These are phyloP conservation scores for Nemotelus nigrinus DNA, from an alignment of 2,888 invertebrate genomes.

Conservation along the genomic window DNA sequence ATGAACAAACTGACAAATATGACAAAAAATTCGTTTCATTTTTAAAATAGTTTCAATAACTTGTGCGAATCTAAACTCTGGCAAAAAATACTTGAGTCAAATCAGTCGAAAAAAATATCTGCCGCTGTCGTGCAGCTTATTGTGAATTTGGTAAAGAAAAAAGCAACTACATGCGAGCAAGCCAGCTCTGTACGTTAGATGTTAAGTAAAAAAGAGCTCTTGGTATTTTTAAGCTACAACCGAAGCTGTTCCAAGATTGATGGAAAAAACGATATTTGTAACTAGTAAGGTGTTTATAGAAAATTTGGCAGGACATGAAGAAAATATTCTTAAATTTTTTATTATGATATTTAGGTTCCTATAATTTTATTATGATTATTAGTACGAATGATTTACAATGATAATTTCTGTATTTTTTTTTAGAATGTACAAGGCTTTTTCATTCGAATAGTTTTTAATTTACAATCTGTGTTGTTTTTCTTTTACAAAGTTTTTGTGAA, in stretches of 20 bases:
- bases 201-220: conserved; percentile 1
- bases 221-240: background rate
- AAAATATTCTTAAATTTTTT: conserved; percentile 7
- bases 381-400: background rate
- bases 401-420: conserved; percentile 18
- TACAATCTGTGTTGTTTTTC: background rate
- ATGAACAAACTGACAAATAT: no score
- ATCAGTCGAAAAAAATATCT: background rate
- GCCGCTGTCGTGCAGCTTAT: conserved; percentile 10
- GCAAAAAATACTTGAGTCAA: no score
- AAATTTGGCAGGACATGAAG: background rate
- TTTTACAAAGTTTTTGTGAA: conserved; percentile 14
- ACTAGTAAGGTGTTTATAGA: background rate
- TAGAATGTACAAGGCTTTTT: conserved; percentile 4
- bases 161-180: background rate
- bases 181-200: conserved; percentile 25
- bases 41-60: no score
- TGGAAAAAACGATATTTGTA: conserved; percentile 14
- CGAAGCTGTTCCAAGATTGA: conserved; percentile 14
- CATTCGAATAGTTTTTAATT: background rate
- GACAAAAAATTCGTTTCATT: no score
- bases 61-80: no score
- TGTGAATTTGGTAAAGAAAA: background rate
- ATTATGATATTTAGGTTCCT: conserved; percentile 20
- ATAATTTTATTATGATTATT: conserved; percentile 16